phyloP scores from a whole-genome alignment of 1,140 invertebrate genomes.

The Galleria mellonella region DNA sequence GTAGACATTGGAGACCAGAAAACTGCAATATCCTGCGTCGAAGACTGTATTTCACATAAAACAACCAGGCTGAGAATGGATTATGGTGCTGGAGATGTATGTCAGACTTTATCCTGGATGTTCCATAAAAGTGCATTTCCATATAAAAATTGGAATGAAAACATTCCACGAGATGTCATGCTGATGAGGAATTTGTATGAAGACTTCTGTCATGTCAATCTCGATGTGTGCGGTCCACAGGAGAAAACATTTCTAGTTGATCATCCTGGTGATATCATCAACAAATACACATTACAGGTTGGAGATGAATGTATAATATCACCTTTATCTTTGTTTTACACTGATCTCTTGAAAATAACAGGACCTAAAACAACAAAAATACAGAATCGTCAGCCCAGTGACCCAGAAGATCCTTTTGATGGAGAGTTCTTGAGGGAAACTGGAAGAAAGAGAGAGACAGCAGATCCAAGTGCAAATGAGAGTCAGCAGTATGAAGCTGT shows the following conservation, averaged over 20 bases:
- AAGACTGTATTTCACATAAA: conserved; percentile 95
- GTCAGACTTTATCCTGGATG: conserved; percentile 89
- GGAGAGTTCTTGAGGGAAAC: conserved; percentile 93
- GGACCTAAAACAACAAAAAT: conserved; percentile 83
- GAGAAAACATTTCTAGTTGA: conserved; percentile 87
- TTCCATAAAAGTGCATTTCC: conserved; percentile 92
- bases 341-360: conserved; percentile 90
- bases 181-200: conserved; percentile 91
- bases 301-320: conserved; percentile 96
- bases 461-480: conserved; percentile 73
- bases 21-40: conserved; percentile 95
- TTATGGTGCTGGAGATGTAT: conserved; percentile 93
- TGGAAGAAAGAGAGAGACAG: conserved; percentile 78
- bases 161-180: conserved; percentile 81
- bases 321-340: conserved; percentile 90
- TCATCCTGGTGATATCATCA: conserved; percentile 80
- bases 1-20: conserved; percentile 97
- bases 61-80: conserved; percentile 88
- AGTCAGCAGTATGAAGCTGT: conserved; percentile 78
- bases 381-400: conserved; percentile 84
- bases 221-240: conserved; percentile 89
- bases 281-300: conserved; percentile 87
- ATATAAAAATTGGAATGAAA: conserved; percentile 85
- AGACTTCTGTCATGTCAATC: conserved; percentile 92
- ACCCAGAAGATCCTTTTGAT: conserved; percentile 95